Conservation (phyloP, 1,140 invertebrate species). For the Mactra quadrangularis region DNA sequence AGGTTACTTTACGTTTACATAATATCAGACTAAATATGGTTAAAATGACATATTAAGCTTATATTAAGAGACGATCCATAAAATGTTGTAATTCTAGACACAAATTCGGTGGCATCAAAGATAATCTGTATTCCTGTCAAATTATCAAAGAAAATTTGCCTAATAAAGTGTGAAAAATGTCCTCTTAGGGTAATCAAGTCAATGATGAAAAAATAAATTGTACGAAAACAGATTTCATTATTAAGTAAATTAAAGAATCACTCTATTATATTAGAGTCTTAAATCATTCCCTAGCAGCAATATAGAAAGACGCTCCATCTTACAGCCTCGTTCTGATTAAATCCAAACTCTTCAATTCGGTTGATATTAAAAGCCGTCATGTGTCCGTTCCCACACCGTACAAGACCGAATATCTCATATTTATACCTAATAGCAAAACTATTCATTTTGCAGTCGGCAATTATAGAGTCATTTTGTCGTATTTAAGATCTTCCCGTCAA, state of each 20-base stretch:
- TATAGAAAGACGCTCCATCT: constrained; percentile 9
- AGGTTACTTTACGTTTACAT: too few relatives aligned
- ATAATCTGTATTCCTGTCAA: too few relatives aligned
- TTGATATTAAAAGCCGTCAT: constrained; percentile 40
- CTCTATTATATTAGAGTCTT: constrained; percentile 20
- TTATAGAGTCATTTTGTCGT: constrained; percentile 47
- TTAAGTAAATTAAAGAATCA: constrained; percentile 44
- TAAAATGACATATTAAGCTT: too few relatives aligned
- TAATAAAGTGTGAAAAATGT: constrained; percentile 13
- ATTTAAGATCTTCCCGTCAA: constrained; percentile 41
- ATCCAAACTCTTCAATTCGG: constrained; percentile 6
- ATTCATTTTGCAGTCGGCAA: constrained; percentile 52
- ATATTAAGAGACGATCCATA: too few relatives aligned
- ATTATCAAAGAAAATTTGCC: neutral
- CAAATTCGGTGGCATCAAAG: too few relatives aligned
- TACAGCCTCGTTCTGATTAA: constrained; percentile 5
- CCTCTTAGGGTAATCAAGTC: constrained; percentile 5
- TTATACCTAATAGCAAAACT: constrained; percentile 56
- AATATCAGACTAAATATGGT: too few relatives aligned
- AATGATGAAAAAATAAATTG: constrained; percentile 14
- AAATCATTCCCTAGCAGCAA: constrained; percentile 29
- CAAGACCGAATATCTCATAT: constrained; percentile 53
- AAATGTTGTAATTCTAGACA: too few relatives aligned
- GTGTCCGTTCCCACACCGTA: constrained; percentile 43
- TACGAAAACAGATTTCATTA: constrained; percentile 27